Evolutionary conservation across 2,113 vertebrate species (phyloP), one percentile per base, ranked within the genome.

Genomic region (Blennius ocellaris): DNA sequence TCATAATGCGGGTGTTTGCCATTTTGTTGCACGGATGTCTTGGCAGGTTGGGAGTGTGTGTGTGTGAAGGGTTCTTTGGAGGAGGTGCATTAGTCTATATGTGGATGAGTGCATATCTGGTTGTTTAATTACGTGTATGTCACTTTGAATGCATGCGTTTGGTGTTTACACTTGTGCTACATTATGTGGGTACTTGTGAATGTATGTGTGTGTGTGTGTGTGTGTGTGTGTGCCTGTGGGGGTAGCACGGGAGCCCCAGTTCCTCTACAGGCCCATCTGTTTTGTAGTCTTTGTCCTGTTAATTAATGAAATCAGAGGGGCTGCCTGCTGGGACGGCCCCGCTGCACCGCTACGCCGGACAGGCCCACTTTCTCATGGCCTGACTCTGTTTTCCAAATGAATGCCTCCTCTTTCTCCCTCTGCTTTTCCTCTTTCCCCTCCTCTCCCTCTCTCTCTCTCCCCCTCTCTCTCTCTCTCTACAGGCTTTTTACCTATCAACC

Each of bases 281-380:
- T 92, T 94, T 91, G 89, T 90, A 82, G 86, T 90, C 89, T 92
- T 92, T 92, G 91, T 94, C 92, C 90, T 90, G 91, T 92, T 93
- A 93, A 94, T 94, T 92, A 94, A 93, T 92, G 90, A 89, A 92
- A 93, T 90, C 87, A 90, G 91, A 90, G 88, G 87, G 89, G 90
- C 81, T 84, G 87, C 90, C 91, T 91, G 91, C 91, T 93, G 92
- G 84, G 92, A 87, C 65, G 73, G 81, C 86, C 90, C 84, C 78
- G 6, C 77, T 81, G 80, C 87, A 81, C 83, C 69, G 86, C 89
- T 66, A 83, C 76, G 39, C 87, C 60, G 89, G 88, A 89, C 90
- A 88, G 88, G 84, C 89, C 87, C 77, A 79, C 80, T 92, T 87
- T 90, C 84, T 90, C 88, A 85, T 88, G 80, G 77, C 56, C 81